These are phyloP conservation scores for Chaetogeoica ovagalla DNA, from an alignment of 2,888 invertebrate species.

Conservation along the genomic window DNA sequence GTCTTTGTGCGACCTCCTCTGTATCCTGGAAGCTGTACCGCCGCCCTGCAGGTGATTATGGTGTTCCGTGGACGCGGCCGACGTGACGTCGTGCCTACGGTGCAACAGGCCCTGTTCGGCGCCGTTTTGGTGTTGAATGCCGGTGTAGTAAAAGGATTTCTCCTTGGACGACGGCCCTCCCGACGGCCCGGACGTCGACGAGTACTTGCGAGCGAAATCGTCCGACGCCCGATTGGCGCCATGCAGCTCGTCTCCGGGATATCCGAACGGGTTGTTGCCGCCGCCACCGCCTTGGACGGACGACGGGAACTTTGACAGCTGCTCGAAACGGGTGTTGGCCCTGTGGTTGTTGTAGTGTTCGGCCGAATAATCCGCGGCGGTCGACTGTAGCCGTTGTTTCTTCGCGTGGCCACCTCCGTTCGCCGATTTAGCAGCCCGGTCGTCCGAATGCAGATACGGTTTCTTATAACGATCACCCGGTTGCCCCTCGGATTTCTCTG, in stretches of 20 bases:
- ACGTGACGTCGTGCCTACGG: constrained; percentile 4
- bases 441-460: background rate
- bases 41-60: background rate
- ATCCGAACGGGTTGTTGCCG: background rate
- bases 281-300: too few species aligned
- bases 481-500: background rate
- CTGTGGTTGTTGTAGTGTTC: background rate
- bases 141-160: background rate
- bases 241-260: background rate
- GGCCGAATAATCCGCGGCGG: background rate
- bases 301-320: background rate
- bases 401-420: background rate
- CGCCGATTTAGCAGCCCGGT: background rate
- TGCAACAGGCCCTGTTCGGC: constrained; percentile 7
- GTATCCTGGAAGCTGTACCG: background rate
- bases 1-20: background rate
- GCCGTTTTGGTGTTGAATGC: constrained; percentile 16
- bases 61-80: constrained; percentile 7
- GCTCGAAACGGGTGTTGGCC: background rate
- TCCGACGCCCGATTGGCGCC: background rate
- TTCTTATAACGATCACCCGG: constrained; percentile 1
- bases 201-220: background rate
- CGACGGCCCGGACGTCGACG: background rate
- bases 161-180: background rate
- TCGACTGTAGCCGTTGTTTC: background rate